A percentile compares a stretch with the other conserved stretches of the same genome.
These are phyloP conservation scores for Congeria kusceri DNA, from an alignment of 2,888 invertebrate genomes.

Conservation along the genomic window DNA sequence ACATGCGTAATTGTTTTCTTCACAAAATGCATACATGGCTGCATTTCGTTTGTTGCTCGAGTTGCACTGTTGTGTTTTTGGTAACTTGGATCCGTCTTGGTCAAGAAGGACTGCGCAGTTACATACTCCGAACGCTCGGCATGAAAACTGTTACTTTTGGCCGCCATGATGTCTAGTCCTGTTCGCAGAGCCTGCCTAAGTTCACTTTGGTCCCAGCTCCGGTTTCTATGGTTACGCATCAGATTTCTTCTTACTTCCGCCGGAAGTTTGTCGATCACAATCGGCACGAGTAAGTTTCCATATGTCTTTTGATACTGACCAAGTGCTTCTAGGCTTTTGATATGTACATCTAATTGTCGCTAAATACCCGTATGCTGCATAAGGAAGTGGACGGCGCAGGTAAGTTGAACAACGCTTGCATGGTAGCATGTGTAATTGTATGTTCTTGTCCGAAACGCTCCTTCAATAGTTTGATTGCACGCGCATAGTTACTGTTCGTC, in stretches of 20 bases:
- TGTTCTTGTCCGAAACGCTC: constrained; percentile 15
- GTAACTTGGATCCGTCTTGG: too few species aligned
- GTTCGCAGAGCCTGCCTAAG: too few species aligned
- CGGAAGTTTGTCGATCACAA: constrained; percentile 20
- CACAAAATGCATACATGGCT: too few species aligned
- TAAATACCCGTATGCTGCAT: constrained; percentile 1
- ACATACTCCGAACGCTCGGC: too few species aligned
- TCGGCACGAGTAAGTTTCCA: constrained; percentile 17
- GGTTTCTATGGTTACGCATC: constrained; percentile 13
- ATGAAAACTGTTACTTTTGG: too few species aligned
- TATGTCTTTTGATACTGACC: constrained; percentile 20
- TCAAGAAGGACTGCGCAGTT: too few species aligned
- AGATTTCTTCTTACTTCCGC: constrained; percentile 1
- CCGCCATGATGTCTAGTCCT: too few species aligned
- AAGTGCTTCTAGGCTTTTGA: constrained; percentile 17
- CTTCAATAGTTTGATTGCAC: constrained; percentile 16
- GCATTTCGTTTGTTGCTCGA: too few species aligned
- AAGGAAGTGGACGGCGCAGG: constrained; percentile 16
- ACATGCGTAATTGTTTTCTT: too few species aligned
- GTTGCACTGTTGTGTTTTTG: too few species aligned
- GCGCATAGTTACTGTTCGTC: constrained; percentile 25
- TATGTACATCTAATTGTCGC: constrained; percentile 17
- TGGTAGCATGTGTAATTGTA: constrained; percentile 22
- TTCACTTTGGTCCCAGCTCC: too few species aligned
- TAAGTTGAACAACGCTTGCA: constrained; percentile 21